A percentile compares a stretch with the other conserved stretches of the same genome.
These are phyloP conservation scores for Bradypodion pumilum DNA, from an alignment of 2,797 vertebrate species.

Conservation along the genomic window DNA sequence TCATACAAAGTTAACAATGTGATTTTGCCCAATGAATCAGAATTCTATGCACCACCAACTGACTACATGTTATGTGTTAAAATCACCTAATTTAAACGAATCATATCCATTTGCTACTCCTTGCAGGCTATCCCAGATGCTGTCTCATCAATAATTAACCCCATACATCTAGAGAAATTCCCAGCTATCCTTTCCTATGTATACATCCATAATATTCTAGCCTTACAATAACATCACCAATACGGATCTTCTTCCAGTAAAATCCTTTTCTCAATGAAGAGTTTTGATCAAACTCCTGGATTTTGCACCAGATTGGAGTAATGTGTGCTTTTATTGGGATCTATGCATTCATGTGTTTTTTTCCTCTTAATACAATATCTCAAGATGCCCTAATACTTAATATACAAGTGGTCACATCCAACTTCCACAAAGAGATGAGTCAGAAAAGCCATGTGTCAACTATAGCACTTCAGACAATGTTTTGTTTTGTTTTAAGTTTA, in stretches of 20 bases:
- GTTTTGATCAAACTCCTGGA: background rate
- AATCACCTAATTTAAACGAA: background rate
- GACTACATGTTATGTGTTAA: background rate
- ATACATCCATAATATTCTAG: background rate
- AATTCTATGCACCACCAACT: background rate
- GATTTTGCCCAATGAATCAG: background rate
- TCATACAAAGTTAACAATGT: no score
- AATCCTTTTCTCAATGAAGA: background rate
- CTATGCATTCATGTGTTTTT: background rate
- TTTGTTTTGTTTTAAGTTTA: background rate
- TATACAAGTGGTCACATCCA: no score
- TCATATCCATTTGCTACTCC: background rate
- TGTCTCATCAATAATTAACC: background rate
- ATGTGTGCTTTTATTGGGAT: background rate
- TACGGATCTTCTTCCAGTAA: background rate
- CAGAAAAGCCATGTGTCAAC: background rate
- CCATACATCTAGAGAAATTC: no score
- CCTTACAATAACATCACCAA: background rate
- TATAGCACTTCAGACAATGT: background rate
- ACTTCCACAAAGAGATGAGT: background rate
- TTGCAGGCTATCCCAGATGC: background rate
- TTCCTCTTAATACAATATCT: background rate
- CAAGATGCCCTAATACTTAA: background rate
- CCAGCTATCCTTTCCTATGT: background rate
- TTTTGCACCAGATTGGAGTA: background rate